Base-by-base conservation (phyloP, 2,797 vertebrate genomes). In the Antrozous pallidus region DNA sequence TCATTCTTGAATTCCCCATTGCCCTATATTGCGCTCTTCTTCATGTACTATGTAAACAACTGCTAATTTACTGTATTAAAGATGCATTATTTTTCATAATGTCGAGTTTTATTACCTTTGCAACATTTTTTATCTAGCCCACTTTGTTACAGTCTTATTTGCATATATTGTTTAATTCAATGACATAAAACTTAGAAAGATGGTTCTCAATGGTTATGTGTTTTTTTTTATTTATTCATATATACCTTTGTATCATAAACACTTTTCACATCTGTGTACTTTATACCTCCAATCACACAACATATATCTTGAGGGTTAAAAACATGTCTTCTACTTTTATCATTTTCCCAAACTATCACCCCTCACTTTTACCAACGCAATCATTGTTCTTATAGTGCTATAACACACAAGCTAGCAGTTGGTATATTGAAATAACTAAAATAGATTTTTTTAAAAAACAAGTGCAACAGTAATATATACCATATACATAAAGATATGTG, bases 221-320 rank as follows among this genome's bases (percentile, higher is more conserved):
- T 45, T 93, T 94, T 86, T 45, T 93, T 94, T 86, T 67, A 93
- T 58, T 90, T 92, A 88, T 33, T 93, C 40, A 92, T 38, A 63
- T 40, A 33, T 58, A 70, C 11, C 33, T 94, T 88, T 67, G 11
- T 69, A 91, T 49, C 54, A 89, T 24, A 89, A 94, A 94, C 86
- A 84, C 82, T 94, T 67, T 89, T 77, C 61, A 92, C 5, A 91
- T 81, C 54, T 83, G 3, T 78, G 33, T 78, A 36, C 16, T 69
- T 81, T 65, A 45, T 69, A 90, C 42, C 54, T 24, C 65, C 28
- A 56, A 58, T 78, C 10, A 67, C 11, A 90, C 12, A 47, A 67
- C 36, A 58, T 47, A 14, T 49, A 81, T 33, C 47, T 49, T 89
- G 56, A 86, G 4, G 22, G 33, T 75, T 70, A 86, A 95, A 88